These are phyloP conservation scores for Callipepla californica DNA, from an alignment of 2,113 vertebrate species.

Conservation along the genomic window DNA sequence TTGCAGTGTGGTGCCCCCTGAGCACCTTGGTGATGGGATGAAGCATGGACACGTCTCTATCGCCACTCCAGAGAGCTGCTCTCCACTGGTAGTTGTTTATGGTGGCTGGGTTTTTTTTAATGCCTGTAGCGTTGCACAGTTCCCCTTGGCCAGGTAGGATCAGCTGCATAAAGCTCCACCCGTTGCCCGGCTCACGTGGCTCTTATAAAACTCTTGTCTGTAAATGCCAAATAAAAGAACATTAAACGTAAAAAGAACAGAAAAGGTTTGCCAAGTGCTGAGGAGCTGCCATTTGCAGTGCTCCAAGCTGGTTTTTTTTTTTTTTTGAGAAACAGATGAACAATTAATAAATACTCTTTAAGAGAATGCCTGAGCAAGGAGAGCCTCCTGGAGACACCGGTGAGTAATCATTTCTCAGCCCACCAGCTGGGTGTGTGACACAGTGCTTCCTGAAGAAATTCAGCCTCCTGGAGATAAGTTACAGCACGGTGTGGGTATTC, in stretches of 20 bases:
- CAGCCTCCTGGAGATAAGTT: neutral
- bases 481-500: neutral
- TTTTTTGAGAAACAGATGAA: neutral
- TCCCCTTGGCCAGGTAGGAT: neutral
- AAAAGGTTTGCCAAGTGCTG: neutral
- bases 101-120: too few species aligned
- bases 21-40: neutral
- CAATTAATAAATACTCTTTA: neutral
- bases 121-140: neutral
- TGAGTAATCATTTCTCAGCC: neutral
- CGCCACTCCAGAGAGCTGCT: neutral
- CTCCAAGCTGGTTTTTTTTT: neutral
- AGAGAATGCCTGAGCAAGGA: neutral
- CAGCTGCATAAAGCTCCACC: neutral
- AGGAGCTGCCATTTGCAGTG: neutral
- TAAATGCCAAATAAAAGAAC: neutral
- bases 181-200: neutral
- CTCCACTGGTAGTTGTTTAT: neutral
- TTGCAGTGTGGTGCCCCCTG: neutral
- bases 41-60: neutral
- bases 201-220: neutral
- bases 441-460: neutral
- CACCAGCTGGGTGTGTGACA: neutral
- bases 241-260: neutral
- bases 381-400: neutral